Evolutionary conservation across 2,888 invertebrate genomes (phyloP).

Genomic region (Drosophila borealis): DNA sequence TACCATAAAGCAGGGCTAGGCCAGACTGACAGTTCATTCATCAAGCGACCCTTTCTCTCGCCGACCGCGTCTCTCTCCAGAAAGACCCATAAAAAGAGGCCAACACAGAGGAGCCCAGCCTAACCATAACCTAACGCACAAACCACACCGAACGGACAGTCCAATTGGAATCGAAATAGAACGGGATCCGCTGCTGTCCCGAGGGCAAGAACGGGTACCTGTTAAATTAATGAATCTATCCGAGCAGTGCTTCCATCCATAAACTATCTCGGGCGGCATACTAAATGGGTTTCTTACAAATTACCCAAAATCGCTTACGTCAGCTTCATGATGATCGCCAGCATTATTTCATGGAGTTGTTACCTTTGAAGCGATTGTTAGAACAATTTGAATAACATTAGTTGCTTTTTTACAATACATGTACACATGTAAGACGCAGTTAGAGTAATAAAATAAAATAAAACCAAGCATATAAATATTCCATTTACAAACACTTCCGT

Average conservation of each 20-base stretch:
- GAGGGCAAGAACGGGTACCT: slow-evolving; percentile 22
- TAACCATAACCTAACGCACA: slow-evolving; percentile 50
- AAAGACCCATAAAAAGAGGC: slow-evolving; percentile 10
- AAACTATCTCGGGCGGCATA: slow-evolving; percentile 4
- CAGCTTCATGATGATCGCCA: slow-evolving; percentile 13
- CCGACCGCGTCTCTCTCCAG: neutral
- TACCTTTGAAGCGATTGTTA: neutral
- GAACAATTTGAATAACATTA: neutral
- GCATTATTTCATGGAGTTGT: slow-evolving; percentile 4
- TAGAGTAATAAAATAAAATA: slow-evolving; percentile 15
- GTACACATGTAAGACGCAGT: slow-evolving; percentile 19
- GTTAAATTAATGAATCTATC: slow-evolving; percentile 14
- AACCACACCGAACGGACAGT: neutral
- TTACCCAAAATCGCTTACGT: slow-evolving; percentile 17
- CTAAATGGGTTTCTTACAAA: slow-evolving; percentile 22
- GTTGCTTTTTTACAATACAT: neutral
- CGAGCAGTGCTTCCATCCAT: neutral
- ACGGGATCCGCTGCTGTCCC: slow-evolving; percentile 8
- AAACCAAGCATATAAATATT: slow-evolving; percentile 16
- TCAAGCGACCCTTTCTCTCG: slow-evolving; percentile 42
- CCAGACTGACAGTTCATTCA: slow-evolving; percentile 48
- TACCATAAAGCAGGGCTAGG: slow-evolving; percentile 35
- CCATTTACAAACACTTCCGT: slow-evolving; percentile 28
- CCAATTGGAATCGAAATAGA: slow-evolving; percentile 28
- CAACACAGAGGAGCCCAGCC: slow-evolving; percentile 16